A percentile compares a stretch with the other conserved stretches of the same genome.
These are phyloP conservation scores for Diploptera punctata DNA, from an alignment of 2,888 invertebrate species.

Conservation along the genomic window DNA sequence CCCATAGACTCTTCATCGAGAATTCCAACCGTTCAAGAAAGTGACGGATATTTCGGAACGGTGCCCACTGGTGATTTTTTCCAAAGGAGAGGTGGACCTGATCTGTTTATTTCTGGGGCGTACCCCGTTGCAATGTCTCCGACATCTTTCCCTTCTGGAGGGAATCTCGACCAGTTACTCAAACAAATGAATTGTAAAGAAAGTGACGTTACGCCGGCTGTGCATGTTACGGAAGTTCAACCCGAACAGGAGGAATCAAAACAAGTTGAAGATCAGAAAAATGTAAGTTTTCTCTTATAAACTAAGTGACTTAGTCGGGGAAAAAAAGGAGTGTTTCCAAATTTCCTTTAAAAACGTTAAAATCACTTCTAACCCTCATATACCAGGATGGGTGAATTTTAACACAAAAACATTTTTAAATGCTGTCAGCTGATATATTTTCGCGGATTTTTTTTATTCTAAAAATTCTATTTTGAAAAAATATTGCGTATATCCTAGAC, in stretches of 20 bases:
- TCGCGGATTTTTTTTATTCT: no score
- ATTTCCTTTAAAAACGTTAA: no score
- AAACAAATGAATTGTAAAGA: slow-evolving; percentile 45
- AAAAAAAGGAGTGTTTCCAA: no score
- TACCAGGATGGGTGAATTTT: no score
- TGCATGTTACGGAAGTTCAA: background rate
- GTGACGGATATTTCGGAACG: slow-evolving; percentile 1
- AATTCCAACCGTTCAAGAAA: background rate
- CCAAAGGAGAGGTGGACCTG: background rate
- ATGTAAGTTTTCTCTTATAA: no score
- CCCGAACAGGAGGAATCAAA: background rate
- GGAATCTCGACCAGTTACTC: slow-evolving; percentile 19
- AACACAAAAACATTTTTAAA: no score
- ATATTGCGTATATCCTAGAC: no score
- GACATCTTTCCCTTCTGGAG: slow-evolving; percentile 6
- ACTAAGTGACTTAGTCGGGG: no score
- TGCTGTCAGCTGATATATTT: no score
- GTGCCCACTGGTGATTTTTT: background rate
- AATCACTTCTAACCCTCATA: no score
- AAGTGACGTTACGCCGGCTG: background rate
- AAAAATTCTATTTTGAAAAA: no score
- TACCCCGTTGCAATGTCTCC: background rate
- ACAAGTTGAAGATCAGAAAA: background rate
- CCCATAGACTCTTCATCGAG: background rate
- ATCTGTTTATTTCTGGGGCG: slow-evolving; percentile 2